A percentile compares a stretch with the other conserved stretches of the same genome.
These are phyloP conservation scores for Haliclona indistincta DNA, from an alignment of 37 sponge, comb jelly and placozoan species.

Conservation along the genomic window DNA sequence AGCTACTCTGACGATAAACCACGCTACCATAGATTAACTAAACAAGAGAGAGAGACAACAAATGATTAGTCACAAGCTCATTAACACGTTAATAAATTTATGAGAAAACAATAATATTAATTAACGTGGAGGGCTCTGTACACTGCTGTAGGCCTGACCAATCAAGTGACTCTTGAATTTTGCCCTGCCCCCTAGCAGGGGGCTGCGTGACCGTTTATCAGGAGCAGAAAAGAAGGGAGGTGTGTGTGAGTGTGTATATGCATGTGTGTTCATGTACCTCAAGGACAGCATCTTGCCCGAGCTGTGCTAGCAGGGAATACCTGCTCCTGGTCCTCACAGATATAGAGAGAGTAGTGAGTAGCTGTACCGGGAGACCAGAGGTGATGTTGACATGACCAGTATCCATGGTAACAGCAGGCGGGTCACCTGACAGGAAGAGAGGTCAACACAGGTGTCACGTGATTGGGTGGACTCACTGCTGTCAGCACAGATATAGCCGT, in stretches of 20 bases:
- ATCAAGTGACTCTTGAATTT: too few relatives aligned
- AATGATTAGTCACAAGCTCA: not conserved
- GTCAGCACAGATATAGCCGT: constrained; percentile 21
- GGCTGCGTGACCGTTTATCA: too few relatives aligned
- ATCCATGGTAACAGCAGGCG: not conserved
- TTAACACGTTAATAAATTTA: not conserved
- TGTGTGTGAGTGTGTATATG: too few relatives aligned
- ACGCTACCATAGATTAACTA: constrained; percentile 31
- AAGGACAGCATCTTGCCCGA: constrained; percentile 14
- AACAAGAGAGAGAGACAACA: not conserved
- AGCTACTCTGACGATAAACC: constrained; percentile 1
- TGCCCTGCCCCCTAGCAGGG: too few relatives aligned
- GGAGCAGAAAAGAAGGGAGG: too few relatives aligned
- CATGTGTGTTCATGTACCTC: not conserved
- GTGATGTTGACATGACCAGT: not conserved
- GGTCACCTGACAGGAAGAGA: not conserved
- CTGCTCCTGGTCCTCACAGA: constrained; percentile 2
- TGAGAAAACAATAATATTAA: too few relatives aligned
- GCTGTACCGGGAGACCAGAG: not conserved
- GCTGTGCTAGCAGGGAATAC: constrained; percentile 2
- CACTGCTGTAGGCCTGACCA: too few relatives aligned
- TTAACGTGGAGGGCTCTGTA: too few relatives aligned
- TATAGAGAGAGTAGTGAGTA: not conserved
- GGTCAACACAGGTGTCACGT: not conserved
- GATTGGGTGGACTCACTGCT: not conserved